Base-by-base conservation (phyloP, 2,888 invertebrate genomes). In the Cephalotes varians region DNA sequence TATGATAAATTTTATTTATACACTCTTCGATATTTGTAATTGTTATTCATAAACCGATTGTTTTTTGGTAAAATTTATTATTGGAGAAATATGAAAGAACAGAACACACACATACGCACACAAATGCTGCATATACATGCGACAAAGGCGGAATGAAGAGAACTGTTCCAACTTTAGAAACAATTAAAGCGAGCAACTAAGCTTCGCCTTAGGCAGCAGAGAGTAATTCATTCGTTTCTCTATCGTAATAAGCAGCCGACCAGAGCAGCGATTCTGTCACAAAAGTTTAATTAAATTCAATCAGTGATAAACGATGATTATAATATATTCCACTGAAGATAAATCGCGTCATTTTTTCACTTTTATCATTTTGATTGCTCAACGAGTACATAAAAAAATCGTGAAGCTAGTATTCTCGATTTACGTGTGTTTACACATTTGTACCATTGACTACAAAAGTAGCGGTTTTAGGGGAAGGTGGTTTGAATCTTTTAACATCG, bases 211-310 rank as follows among this genome's bases (percentile, higher is more conserved):
- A 40, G 84, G 86, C 86, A 65, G 81, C 82, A 21, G 81, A 74
- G 81, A 87, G 82, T 86, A 89, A 90, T 86, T 90, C 86, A 87
- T 89, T 88, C 79, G 85, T 89, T 88, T 85, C 84, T 81, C 79
- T 40, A 77, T 84, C 85, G 85, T 85, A 76, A 81, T 69, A 77
- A 25, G 60, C 56, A 82, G 44, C 10, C 49, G 44, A 71, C 3
- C 37, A 56, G 67, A 34, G 65, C 47, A 64, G 51, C 72, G 83
- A 86, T 85, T 86, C 79, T 76, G 80, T 80, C 62, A 69, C 81
- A 64, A 87, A 88, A 89, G 87, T 90, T 88, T 90, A 90, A 90
- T 90, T 88, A 90, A 89, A 89, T 83, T 64, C 58, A 84, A 83
- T 85, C 84, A 64, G 49, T 56, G 47, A 64, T 65, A 49, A 62